Conservation (phyloP, 2,797 vertebrate species). For the Cossypha dichroa region DNA sequence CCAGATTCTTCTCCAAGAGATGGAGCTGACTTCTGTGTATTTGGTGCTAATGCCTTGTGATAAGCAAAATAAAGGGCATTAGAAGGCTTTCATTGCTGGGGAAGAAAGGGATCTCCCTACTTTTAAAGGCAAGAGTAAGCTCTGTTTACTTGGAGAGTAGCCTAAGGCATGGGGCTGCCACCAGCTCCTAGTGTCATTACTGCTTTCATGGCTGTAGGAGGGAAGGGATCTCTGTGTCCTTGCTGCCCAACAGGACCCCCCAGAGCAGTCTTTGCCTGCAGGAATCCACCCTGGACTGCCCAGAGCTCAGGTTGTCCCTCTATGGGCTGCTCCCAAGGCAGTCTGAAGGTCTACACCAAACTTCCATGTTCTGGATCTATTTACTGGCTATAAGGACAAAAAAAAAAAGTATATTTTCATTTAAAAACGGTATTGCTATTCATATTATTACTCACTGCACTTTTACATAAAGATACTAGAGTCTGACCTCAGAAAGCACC, state of each 20-base stretch:
- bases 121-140: background rate
- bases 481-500: background rate
- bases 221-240: background rate
- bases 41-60: background rate
- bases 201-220: background rate
- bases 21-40: background rate
- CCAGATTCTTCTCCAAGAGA: too few relatives aligned
- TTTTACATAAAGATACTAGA: background rate
- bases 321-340: background rate
- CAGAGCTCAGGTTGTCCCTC: background rate
- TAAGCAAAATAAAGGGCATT: background rate
- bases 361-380: background rate
- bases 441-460: background rate
- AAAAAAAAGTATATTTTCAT: background rate
- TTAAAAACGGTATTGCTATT: background rate
- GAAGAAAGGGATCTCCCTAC: background rate
- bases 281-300: background rate
- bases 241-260: background rate
- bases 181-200: background rate
- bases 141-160: background rate
- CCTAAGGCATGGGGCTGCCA: background rate
- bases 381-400: background rate
- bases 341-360: background rate
- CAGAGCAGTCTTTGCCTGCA: background rate
- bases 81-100: background rate